These are phyloP conservation scores for Delichon dasypus DNA, from an alignment of 2,797 vertebrate species.

Conservation along the genomic window DNA sequence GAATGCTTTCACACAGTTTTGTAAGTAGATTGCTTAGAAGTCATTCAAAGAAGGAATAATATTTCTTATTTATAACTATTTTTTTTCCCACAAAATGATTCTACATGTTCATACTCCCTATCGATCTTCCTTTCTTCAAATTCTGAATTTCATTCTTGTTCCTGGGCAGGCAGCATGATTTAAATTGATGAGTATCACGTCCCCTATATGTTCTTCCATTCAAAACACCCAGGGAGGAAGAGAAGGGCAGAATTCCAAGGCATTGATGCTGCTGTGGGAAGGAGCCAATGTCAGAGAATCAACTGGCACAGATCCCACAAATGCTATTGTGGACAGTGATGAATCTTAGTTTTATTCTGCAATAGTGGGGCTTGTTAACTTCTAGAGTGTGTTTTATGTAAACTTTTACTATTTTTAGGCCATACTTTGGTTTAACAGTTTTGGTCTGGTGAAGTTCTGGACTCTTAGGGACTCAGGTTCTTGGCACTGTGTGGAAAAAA, in stretches of 20 bases:
- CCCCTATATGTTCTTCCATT: neutral
- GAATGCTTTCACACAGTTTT: neutral
- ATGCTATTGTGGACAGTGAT: neutral
- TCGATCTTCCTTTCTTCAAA: neutral
- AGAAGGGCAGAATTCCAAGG: neutral
- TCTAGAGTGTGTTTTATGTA: neutral
- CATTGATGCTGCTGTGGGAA: neutral
- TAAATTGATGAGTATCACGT: neutral
- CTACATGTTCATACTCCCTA: neutral
- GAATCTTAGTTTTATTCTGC: neutral
- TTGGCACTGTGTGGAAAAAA: neutral
- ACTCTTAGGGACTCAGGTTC: neutral
- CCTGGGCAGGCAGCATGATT: neutral
- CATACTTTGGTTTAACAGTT: neutral
- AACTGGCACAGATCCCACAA: rapidly evolving
- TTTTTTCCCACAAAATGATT: neutral
- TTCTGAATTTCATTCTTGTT: neutral
- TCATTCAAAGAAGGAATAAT: neutral
- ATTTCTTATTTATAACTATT: neutral
- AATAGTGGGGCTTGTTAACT: neutral
- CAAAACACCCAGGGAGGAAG: neutral
- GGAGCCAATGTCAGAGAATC: neutral
- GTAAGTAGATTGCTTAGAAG: neutral
- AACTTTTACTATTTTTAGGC: neutral
- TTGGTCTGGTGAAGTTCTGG: neutral